Evolutionary conservation across 2,888 invertebrate genomes (phyloP), one percentile per base, ranked within the genome.

Genomic region (Agrypnus murinus): DNA sequence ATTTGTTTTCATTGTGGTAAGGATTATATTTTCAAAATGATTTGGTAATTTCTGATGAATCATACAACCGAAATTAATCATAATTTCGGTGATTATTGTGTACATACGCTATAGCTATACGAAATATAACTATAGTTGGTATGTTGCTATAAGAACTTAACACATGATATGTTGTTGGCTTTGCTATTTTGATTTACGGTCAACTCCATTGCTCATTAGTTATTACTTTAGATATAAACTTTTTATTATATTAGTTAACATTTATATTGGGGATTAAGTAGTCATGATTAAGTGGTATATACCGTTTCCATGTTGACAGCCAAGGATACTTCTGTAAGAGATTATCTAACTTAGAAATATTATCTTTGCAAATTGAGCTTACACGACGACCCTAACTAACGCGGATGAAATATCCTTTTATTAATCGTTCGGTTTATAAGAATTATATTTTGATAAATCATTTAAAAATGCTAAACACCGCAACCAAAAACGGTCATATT

Each of bases 241-340:
- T 55, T 55, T 55, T 55, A 55, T 55, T 55, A 55, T 36, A 55
- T 55, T 40, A 59, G 59, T 43, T 43, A 59, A 59, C 59, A 59
- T 59, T 59, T 59, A 59, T 59, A 59, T 59, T 59, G 59, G 14
- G 59, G 59, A 43, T 59, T 59, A 59, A 43, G 25, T 43, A 43
- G 59, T 40, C 17, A 32, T 59, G 59, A 59, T 59, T 43, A 59
- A 59, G 43, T 59, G 59, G 43, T 15, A 43, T 45, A 43, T 59
- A 59, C 59, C 45, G 40, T 45, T 43, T 43, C 40, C n/a, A 59
- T 32, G 59, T 31, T 43, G 45, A 59, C 59, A 59, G 45, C 43
- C n/a, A 31, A 43, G 36, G 38, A 59, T 59, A 59, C 59, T 59
- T 43, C 40, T 59, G 55, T 36, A 50, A 25, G 45, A 45, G 59